Percentiles rank a stretch among this genome's conserved stretches.
These are phyloP conservation scores for Platycercus adscitus DNA, from an alignment of 2,113 vertebrate genomes.

Conservation along the genomic window DNA sequence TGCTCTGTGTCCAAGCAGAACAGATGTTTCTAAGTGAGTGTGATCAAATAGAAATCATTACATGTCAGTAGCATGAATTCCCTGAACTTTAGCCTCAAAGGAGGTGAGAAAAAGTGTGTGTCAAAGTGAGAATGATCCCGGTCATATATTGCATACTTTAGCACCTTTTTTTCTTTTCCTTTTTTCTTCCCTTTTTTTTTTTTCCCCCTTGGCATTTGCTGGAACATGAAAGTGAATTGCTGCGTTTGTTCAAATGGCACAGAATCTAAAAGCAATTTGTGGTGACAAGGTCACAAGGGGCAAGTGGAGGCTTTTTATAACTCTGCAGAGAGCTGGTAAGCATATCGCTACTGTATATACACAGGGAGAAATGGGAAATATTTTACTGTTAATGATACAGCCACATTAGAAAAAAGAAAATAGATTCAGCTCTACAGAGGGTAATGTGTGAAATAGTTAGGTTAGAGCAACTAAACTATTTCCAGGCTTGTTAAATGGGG, in stretches of 20 bases:
- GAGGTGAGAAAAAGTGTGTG: background rate
- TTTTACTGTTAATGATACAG: constrained; percentile 2
- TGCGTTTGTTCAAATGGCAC: constrained; percentile 48
- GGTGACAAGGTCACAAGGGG: constrained; percentile 47
- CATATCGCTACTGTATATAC: background rate
- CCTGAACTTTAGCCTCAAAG: background rate
- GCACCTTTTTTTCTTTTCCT: background rate
- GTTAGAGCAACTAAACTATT: background rate
- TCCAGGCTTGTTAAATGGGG: background rate
- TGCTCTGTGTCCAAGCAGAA: background rate
- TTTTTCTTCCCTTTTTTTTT: background rate
- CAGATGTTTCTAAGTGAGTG: background rate
- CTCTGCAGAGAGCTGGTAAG: background rate
- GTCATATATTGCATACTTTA: background rate
- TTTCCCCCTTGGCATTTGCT: background rate
- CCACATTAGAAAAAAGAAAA: background rate
- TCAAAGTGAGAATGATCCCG: background rate
- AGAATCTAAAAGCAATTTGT: constrained; percentile 61
- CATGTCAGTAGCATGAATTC: background rate
- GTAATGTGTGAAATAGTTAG: background rate
- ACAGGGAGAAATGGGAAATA: constrained; percentile 5
- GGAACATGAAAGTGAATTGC: constrained; percentile 28
- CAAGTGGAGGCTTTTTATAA: constrained; percentile 41
- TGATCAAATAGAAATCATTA: background rate
- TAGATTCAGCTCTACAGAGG: background rate